Percentiles rank a stretch among this genome's conserved stretches.
These are phyloP conservation scores for Rhogogaster chlorosoma DNA, from an alignment of 2,888 invertebrate species.

Conservation along the genomic window DNA sequence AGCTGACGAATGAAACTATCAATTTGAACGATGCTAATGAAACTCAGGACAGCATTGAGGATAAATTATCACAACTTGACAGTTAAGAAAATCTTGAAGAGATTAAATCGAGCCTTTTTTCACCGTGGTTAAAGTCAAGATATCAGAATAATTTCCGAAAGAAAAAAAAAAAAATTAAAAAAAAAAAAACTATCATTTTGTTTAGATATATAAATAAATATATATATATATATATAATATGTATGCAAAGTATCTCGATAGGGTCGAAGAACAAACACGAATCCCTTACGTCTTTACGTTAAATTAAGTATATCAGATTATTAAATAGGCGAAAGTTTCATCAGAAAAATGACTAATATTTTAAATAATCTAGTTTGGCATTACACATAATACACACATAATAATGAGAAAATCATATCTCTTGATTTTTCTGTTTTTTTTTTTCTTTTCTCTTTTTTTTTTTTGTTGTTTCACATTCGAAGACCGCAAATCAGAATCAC, in stretches of 20 bases:
- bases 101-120: not conserved
- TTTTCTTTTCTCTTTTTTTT: not conserved
- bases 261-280: not conserved
- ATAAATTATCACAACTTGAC: conserved; percentile 75
- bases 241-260: conserved; percentile 4
- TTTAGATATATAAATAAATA: conserved; percentile 18
- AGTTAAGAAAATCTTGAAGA: conserved; percentile 58
- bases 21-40: conserved; percentile 74
- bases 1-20: conserved; percentile 70
- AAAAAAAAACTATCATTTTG: not conserved
- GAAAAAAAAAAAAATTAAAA: too few species aligned
- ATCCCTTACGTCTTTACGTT: conserved; percentile 9
- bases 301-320: not conserved
- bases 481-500: not conserved
- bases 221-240: not conserved
- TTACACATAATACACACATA: not conserved
- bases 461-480: not conserved
- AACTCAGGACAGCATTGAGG: conserved; percentile 75
- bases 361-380: conserved; percentile 11
- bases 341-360: conserved; percentile 11
- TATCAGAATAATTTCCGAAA: conserved; percentile 19
- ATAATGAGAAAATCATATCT: not conserved
- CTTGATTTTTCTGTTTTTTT: not conserved
- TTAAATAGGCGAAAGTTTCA: not conserved
- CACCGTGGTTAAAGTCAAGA: not conserved